Percentiles rank a stretch among this genome's conserved stretches.
Evolutionary conservation across 2,888 invertebrate genomes (phyloP).

Genomic region (Invenusta paracnida): DNA sequence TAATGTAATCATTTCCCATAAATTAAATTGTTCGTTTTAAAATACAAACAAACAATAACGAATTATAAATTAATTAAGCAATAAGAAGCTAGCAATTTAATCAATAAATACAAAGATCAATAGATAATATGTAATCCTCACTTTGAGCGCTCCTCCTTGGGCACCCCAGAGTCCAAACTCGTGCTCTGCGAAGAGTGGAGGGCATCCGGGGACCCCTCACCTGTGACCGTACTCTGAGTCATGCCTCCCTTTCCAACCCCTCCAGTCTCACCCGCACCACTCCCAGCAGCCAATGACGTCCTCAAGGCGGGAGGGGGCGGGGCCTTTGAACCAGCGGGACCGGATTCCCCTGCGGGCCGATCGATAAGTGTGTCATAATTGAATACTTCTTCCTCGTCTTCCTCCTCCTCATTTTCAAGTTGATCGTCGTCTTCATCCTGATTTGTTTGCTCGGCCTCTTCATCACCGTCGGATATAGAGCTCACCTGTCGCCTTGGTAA

Average conservation of each 20-base stretch:
- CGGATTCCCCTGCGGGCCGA: background rate
- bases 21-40: no score
- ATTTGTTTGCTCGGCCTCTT: background rate
- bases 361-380: constrained; percentile 34
- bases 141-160: constrained; percentile 8
- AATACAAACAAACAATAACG: no score
- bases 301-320: background rate
- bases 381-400: background rate
- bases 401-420: constrained; percentile 19
- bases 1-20: no score
- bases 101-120: no score
- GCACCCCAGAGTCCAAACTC: constrained; percentile 35
- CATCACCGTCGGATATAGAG: constrained; percentile 27
- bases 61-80: no score
- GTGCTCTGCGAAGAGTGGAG: constrained; percentile 24
- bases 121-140: no score
- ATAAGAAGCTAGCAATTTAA: no score
- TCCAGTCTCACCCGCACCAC: no score
- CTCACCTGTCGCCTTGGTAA: background rate
- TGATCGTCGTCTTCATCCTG: no score
- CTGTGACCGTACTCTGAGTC: background rate
- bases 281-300: no score
- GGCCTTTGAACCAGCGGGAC: background rate
- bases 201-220: background rate
- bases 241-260: no score